A percentile compares a stretch with the other conserved stretches of the same genome.
Evolutionary conservation across 2,888 invertebrate genomes (phyloP).

Genomic region (Lymantria monacha): DNA sequence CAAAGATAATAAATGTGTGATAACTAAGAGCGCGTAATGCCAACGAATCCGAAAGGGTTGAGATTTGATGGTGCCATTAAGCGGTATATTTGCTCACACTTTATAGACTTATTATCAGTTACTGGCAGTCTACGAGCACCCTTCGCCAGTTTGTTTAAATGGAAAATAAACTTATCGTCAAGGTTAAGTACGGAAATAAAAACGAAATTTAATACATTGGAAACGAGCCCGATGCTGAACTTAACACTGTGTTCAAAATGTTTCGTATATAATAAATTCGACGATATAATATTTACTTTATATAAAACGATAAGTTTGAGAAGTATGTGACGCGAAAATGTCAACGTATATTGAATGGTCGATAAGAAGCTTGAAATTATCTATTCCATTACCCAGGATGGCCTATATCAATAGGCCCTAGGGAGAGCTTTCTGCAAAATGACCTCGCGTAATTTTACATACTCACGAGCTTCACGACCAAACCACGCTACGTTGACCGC

Average conservation of each 20-base stretch:
- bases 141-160: constrained; percentile 22
- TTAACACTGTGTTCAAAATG: background rate
- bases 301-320: constrained; percentile 1
- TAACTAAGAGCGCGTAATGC: constrained; percentile 25
- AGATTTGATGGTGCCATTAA: constrained; percentile 21
- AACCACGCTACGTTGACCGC: constrained; percentile 20
- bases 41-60: constrained; percentile 18
- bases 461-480: constrained; percentile 9
- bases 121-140: constrained; percentile 27
- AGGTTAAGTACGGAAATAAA: background rate
- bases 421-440: constrained; percentile 33
- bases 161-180: constrained; percentile 26
- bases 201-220: background rate
- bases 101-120: constrained; percentile 36
- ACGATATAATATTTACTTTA: constrained; percentile 5
- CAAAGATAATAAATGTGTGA: constrained; percentile 31
- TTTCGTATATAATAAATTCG: background rate
- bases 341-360: constrained; percentile 18
- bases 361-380: constrained; percentile 41
- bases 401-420: constrained; percentile 34
- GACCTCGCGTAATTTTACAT: constrained; percentile 24
- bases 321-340: constrained; percentile 10
- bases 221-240: background rate
- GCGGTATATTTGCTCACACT: constrained; percentile 28
- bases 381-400: constrained; percentile 44